phyloP scores from a whole-genome alignment of 2,888 invertebrate genomes.

The Emmelina monodactyla region DNA sequence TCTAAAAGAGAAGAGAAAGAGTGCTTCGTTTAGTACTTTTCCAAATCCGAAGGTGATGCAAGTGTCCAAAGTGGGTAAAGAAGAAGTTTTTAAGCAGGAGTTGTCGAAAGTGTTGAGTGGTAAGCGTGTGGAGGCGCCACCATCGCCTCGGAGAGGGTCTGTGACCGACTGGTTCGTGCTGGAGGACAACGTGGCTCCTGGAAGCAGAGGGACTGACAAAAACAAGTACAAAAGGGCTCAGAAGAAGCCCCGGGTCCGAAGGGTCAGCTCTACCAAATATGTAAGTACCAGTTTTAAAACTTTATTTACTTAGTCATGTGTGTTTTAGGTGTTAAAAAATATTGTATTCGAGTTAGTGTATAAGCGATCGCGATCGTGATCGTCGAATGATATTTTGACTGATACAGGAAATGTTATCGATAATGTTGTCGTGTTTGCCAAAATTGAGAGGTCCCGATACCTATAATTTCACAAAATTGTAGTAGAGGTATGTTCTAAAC shows the following conservation, averaged over 20 bases:
- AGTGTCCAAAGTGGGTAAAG: slow-evolving; percentile 39
- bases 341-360: too few relatives aligned
- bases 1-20: slow-evolving; percentile 36
- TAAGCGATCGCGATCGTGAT: too few relatives aligned
- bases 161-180: slow-evolving; percentile 58
- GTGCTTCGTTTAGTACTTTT: slow-evolving; percentile 40
- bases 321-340: too few relatives aligned
- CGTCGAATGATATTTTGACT: too few relatives aligned
- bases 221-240: slow-evolving; percentile 44
- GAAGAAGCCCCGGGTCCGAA: slow-evolving; percentile 45
- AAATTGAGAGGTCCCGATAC: too few relatives aligned
- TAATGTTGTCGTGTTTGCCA: too few relatives aligned
- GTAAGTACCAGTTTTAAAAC: slow-evolving; percentile 29
- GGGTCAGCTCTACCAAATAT: slow-evolving; percentile 60
- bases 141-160: slow-evolving; percentile 37
- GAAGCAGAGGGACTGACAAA: slow-evolving; percentile 17
- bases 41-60: slow-evolving; percentile 49
- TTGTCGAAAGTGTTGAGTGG: slow-evolving; percentile 32
- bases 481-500: too few relatives aligned
- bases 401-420: too few relatives aligned
- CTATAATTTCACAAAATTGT: too few relatives aligned
- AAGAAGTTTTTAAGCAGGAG: slow-evolving; percentile 49
- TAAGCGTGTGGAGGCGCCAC: slow-evolving; percentile 23
- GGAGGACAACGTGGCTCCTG: slow-evolving; percentile 29
- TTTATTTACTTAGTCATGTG: neutral